phyloP scores from a whole-genome alignment of 2,888 invertebrate species.

The Acronicta aceris region DNA sequence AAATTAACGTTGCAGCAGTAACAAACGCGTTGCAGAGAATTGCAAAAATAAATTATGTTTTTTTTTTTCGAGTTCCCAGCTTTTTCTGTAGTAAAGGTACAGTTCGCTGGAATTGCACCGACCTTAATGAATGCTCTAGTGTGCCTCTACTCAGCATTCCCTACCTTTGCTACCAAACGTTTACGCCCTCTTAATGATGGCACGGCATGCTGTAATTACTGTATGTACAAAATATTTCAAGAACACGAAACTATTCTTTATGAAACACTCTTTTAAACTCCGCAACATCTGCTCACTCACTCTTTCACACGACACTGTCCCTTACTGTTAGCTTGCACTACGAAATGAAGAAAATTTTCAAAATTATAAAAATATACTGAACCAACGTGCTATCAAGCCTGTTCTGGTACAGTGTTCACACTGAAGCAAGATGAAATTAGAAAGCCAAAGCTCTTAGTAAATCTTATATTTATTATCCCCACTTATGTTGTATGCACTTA shows the following conservation, averaged over 20 bases:
- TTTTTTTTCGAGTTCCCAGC: conserved; percentile 63
- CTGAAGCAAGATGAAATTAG: conserved; percentile 24
- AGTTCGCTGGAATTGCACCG: conserved; percentile 66
- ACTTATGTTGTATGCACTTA: conserved; percentile 35
- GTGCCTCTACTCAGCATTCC: conserved; percentile 61
- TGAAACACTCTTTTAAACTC: conserved; percentile 31
- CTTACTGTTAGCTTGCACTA: conserved; percentile 6
- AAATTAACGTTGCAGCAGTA: conserved; percentile 52
- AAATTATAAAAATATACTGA: conserved; percentile 20
- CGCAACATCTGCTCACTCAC: conserved; percentile 7
- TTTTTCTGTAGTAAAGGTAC: conserved; percentile 68
- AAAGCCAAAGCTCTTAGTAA: conserved; percentile 26
- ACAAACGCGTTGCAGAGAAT: conserved; percentile 52
- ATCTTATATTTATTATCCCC: conserved; percentile 19
- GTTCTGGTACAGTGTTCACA: conserved; percentile 15
- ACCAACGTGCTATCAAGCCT: conserved; percentile 17
- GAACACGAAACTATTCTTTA: conserved; percentile 35
- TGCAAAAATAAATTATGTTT: conserved; percentile 69
- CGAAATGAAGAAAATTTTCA: conserved; percentile 30
- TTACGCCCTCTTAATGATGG: conserved; percentile 66
- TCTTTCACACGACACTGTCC: conserved; percentile 3
- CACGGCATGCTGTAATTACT: conserved; percentile 61
- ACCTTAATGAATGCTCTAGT: conserved; percentile 80
- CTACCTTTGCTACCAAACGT: conserved; percentile 63
- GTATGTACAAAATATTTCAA: conserved; percentile 51